Conservation (phyloP, 1,140 invertebrate species). For the Bombus ignitus region DNA sequence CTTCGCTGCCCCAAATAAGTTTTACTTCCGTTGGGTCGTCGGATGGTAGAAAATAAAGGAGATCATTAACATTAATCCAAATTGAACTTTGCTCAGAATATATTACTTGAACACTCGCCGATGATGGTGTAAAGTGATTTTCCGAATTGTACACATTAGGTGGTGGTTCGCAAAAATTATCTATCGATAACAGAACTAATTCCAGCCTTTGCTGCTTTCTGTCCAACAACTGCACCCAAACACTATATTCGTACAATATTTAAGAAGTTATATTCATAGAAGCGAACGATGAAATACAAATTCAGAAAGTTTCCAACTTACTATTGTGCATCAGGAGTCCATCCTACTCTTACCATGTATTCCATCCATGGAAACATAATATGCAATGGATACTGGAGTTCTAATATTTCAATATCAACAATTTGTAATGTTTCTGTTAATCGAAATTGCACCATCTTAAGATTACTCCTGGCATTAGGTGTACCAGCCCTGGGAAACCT, state of each 20-base stretch:
- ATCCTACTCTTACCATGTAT: constrained; percentile 96
- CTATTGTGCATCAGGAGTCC: constrained; percentile 94
- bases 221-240: constrained; percentile 95
- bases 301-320: constrained; percentile 83
- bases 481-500: constrained; percentile 96
- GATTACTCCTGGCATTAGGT: constrained; percentile 93
- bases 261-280: constrained; percentile 32
- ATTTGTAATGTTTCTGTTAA: constrained; percentile 87
- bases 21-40: constrained; percentile 84
- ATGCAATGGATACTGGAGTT: constrained; percentile 88
- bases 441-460: constrained; percentile 94
- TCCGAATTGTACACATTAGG: constrained; percentile 83
- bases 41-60: constrained; percentile 91
- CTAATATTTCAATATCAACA: constrained; percentile 86
- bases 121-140: constrained; percentile 82
- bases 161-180: constrained; percentile 88
- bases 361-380: constrained; percentile 95
- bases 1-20: constrained; percentile 97
- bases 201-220: constrained; percentile 92
- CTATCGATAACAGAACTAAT: constrained; percentile 88
- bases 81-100: constrained; percentile 88
- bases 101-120: constrained; percentile 85
- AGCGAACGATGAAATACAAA: constrained; percentile 15
- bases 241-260: constrained; percentile 83
- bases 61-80: constrained; percentile 97